Conservation (phyloP, 2,113 vertebrate species). For the Diadophis punctatus region DNA sequence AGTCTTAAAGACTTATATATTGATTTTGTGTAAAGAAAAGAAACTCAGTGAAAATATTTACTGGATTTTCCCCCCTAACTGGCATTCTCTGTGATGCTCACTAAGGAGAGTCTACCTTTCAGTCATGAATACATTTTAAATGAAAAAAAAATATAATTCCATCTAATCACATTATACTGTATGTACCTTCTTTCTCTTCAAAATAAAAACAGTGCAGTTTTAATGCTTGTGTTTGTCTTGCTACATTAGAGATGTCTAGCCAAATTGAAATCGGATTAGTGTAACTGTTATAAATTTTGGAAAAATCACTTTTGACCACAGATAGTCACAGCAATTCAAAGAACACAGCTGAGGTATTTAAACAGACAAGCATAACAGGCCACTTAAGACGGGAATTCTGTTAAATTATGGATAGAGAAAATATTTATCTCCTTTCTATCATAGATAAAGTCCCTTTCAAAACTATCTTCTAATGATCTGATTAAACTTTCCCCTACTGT, state of each 20-base stretch:
- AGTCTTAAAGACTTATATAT: neutral
- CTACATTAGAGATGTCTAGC: constrained; percentile 57
- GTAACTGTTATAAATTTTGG: constrained; percentile 58
- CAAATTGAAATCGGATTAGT: constrained; percentile 62
- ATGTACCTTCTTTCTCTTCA: constrained; percentile 60
- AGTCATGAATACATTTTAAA: constrained; percentile 56
- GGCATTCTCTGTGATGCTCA: constrained; percentile 43
- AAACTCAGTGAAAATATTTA: constrained; percentile 32
- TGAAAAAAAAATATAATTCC: constrained; percentile 60
- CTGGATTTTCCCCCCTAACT: constrained; percentile 21
- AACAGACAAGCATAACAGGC: constrained; percentile 22
- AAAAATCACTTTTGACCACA: constrained; percentile 46
- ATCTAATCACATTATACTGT: constrained; percentile 54
- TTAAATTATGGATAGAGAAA: constrained; percentile 20
- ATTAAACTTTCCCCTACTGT: neutral
- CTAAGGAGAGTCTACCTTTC: constrained; percentile 59
- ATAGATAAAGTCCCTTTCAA: constrained; percentile 27
- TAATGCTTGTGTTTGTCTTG: constrained; percentile 55
- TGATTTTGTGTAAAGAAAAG: neutral
- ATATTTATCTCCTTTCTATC: constrained; percentile 26
- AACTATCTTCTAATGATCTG: neutral
- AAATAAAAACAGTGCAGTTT: constrained; percentile 58
- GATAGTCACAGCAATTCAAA: constrained; percentile 37
- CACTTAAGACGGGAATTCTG: constrained; percentile 18
- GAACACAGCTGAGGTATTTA: constrained; percentile 18